These are phyloP conservation scores for Cantharis nigra DNA, from an alignment of 2,888 invertebrate species.

Conservation along the genomic window DNA sequence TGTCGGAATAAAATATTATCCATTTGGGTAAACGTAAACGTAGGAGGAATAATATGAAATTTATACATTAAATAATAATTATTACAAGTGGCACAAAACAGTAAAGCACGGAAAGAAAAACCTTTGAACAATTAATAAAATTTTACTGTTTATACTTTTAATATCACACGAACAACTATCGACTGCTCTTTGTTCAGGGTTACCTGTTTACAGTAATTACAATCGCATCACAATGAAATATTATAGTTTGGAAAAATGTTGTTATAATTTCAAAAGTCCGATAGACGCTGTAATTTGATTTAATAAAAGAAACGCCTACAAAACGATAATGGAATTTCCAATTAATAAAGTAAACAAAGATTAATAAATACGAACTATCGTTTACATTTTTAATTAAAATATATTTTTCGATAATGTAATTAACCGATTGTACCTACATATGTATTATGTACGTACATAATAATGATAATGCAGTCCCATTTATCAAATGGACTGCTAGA, in stretches of 20 bases:
- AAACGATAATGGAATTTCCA: neutral
- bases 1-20: neutral
- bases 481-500: too few relatives aligned
- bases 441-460: neutral
- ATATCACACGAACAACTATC: neutral
- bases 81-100: neutral
- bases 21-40: neutral
- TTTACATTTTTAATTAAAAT: neutral
- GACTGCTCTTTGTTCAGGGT: neutral
- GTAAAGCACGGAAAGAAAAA: neutral
- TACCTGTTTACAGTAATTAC: neutral
- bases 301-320: neutral
- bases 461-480: too few relatives aligned
- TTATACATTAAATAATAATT: neutral
- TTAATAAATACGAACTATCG: neutral
- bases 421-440: neutral
- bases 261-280: neutral
- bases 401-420: neutral
- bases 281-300: neutral
- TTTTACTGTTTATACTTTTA: neutral
- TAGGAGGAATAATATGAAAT: neutral
- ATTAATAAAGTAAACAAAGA: neutral
- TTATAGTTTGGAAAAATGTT: neutral
- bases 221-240: neutral
- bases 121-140: neutral